A percentile compares a stretch with the other conserved stretches of the same genome.
Conservation (phyloP, 2,113 vertebrate genomes). For the Cryptotis parvus region DNA sequence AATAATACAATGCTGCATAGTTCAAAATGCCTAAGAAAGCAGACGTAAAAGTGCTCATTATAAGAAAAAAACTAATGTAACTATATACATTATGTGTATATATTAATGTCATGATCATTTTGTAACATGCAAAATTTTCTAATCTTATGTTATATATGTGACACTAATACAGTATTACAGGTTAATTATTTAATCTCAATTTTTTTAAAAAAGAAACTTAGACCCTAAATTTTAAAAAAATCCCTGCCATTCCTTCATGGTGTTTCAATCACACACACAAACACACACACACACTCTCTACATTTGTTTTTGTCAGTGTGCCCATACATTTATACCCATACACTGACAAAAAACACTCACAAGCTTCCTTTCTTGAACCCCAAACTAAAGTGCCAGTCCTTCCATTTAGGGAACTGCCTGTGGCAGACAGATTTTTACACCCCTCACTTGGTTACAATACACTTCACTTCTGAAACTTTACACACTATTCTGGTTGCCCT, state of each 20-base stretch:
- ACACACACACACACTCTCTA: background rate
- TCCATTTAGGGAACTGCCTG: background rate
- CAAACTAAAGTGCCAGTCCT: background rate
- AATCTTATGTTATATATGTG: background rate
- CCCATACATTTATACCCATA: background rate
- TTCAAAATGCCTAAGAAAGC: background rate
- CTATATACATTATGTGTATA: background rate
- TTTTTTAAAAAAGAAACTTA: background rate
- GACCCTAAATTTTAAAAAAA: background rate
- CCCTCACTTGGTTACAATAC: rapidly evolving
- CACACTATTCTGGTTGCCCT: background rate
- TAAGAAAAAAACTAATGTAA: background rate
- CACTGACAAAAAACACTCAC: background rate
- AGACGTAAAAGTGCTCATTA: background rate
- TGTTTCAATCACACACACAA: conserved; percentile 4
- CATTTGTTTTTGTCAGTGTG: too few species aligned
- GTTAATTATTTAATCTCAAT: background rate
- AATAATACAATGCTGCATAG: background rate
- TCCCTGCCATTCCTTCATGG: background rate
- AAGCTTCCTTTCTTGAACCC: conserved; percentile 11
- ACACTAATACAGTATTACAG: background rate
- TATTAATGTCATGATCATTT: background rate
- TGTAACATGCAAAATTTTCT: background rate
- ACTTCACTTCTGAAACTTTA: background rate
- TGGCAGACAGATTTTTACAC: background rate